Evolutionary conservation across 2,113 vertebrate genomes (phyloP), one percentile per base, ranked within the genome.

Genomic region (Megatriorchis doriae): DNA sequence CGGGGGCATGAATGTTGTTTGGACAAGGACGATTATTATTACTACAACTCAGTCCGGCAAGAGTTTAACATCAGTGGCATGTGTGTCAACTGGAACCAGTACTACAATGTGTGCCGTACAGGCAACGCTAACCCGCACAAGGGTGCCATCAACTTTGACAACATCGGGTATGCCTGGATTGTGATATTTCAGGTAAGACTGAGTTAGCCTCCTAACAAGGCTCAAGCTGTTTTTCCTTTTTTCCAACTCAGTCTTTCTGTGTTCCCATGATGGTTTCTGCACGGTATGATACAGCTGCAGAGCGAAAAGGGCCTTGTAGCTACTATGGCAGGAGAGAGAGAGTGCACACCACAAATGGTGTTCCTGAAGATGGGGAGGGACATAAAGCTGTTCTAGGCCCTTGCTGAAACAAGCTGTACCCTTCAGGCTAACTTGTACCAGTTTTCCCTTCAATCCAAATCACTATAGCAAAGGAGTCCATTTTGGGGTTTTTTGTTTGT

Each of bases 101-200:
- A 99, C 83, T 99, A 99, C 96, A 99, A 99, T 0, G 99, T 99
- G 84, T 99, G 99, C 96, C 98, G 99, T 80, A 99, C 99, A 0
- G 99, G 99, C 80, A 98, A 97, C 0, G 98, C 97, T 81, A 99
- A 99, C 96, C 99, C 99, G 0, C 99, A 99, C 98, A 99, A 99
- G 97, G 99, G 99, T 4, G 99, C 99, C 95, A 99, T 99, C 98
- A 99, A 99, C 98, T 99, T 99, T 26, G 99, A 99, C 98, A 99
- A 99, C 96, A 99, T 99, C 0, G 99, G 99, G 34, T 99, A 99
- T 2, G 99, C 99, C 92, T 99, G 99, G 99, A 99, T 99, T 15
- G 99, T 99, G 56, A 99, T 99, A 96, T 99, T 99, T 97, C 99
- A 99, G 99, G 99, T 99, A 95, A 91, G 61, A 52, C 18, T 16